These are phyloP conservation scores for Mobula birostris DNA, from an alignment of 2,113 vertebrate species.

Conservation along the genomic window DNA sequence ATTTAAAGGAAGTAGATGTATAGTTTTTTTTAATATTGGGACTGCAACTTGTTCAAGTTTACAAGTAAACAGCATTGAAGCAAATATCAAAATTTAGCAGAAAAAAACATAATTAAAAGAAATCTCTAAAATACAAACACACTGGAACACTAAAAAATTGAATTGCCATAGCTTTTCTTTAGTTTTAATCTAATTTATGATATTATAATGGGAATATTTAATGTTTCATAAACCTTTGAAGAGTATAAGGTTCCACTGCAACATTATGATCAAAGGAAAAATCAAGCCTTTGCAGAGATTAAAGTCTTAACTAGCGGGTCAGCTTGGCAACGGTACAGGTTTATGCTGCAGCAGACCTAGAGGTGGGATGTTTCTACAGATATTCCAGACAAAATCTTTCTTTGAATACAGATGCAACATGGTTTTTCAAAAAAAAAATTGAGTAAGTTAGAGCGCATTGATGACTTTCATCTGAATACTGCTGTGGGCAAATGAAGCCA, in stretches of 20 bases:
- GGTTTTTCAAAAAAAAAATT: neutral
- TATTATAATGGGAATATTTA: neutral
- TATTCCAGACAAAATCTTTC: neutral
- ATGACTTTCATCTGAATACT: neutral
- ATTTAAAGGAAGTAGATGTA: neutral
- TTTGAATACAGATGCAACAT: neutral
- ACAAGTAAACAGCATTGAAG: neutral
- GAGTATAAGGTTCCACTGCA: neutral
- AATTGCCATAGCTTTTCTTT: slow-evolving; percentile 1
- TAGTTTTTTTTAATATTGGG: neutral
- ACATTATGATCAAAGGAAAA: slow-evolving; percentile 3
- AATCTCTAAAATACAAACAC: neutral
- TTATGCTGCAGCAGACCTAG: neutral
- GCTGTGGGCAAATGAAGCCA: neutral
- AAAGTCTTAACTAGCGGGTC: neutral
- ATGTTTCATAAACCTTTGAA: neutral
- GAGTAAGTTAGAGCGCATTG: neutral
- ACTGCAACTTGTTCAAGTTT: slow-evolving; percentile 3
- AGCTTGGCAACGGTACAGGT: neutral
- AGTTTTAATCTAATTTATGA: slow-evolving; percentile 25
- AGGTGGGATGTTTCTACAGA: neutral
- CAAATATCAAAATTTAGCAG: too few species aligned
- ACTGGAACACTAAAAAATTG: neutral
- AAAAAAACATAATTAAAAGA: neutral
- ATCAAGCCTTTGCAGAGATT: neutral